Evolutionary conservation across 2,797 vertebrate genomes (phyloP).

Genomic region (Selene dorsalis): DNA sequence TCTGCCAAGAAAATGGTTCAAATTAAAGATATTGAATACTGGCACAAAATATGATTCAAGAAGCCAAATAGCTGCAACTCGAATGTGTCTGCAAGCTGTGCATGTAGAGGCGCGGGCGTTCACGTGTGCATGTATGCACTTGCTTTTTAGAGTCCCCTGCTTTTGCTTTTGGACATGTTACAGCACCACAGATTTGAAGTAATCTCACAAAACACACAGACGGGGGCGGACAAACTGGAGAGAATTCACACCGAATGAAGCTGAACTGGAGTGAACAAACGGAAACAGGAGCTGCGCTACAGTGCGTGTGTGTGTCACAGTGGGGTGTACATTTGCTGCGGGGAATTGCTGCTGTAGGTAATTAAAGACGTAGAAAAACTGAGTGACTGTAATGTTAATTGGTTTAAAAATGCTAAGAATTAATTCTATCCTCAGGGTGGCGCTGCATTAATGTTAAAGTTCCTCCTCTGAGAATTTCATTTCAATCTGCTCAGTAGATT

Average conservation of each 20-base stretch:
- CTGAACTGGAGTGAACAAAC: no score
- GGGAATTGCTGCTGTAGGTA: conserved; percentile 8
- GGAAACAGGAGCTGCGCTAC: conserved; percentile 1
- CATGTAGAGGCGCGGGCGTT: background rate
- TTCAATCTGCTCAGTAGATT: background rate
- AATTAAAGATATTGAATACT: conserved; percentile 45
- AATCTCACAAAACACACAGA: conserved; percentile 26
- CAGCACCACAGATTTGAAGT: conserved; percentile 23
- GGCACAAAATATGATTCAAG: conserved; percentile 8
- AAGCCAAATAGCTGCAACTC: conserved; percentile 22
- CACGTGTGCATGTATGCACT: background rate
- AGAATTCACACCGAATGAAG: no score
- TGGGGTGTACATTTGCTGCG: conserved; percentile 6
- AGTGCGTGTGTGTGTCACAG: conserved; percentile 4
- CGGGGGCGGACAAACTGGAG: background rate
- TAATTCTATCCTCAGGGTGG: background rate
- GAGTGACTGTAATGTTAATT: background rate
- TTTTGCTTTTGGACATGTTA: conserved; percentile 32
- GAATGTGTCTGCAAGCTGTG: conserved; percentile 5
- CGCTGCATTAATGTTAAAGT: background rate
- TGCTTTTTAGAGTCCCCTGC: conserved; percentile 18
- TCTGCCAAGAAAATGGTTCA: conserved; percentile 33
- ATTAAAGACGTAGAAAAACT: conserved; percentile 18
- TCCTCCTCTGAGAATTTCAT: background rate
- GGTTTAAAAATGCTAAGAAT: background rate